Conservation (phyloP, 1,140 invertebrate species). For the Episyrphus balteatus region DNA sequence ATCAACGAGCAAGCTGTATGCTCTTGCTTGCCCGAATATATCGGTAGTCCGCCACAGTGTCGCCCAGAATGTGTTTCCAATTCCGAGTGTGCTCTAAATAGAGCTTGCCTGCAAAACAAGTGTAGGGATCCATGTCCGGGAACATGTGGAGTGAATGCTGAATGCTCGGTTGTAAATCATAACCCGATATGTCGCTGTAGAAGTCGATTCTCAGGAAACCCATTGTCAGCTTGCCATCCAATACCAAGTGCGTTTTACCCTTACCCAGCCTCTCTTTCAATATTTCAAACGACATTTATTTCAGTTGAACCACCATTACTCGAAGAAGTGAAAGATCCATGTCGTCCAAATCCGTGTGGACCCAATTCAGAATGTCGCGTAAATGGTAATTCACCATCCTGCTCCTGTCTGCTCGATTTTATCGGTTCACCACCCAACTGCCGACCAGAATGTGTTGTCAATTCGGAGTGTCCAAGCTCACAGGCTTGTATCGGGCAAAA, state of each 20-base stretch:
- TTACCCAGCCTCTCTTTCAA: constrained; percentile 44
- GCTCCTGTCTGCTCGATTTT: constrained; percentile 54
- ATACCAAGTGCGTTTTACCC: constrained; percentile 39
- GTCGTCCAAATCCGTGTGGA: constrained; percentile 62
- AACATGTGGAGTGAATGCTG: constrained; percentile 53
- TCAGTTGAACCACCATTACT: constrained; percentile 23
- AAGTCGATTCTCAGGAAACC: constrained; percentile 61
- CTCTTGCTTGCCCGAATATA: constrained; percentile 38
- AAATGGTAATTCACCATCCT: constrained; percentile 50
- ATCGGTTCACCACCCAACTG: constrained; percentile 47
- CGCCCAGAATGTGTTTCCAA: constrained; percentile 48
- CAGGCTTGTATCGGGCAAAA: constrained; percentile 45
- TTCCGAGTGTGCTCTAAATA: constrained; percentile 42
- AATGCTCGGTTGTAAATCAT: constrained; percentile 70
- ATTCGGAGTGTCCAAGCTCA: constrained; percentile 43
- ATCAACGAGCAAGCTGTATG: constrained; percentile 39
- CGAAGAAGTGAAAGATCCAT: constrained; percentile 42
- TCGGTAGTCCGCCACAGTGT: constrained; percentile 45
- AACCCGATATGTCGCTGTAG: constrained; percentile 68
- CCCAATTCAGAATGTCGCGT: constrained; percentile 57
- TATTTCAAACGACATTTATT: constrained; percentile 24
- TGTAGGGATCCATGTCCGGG: constrained; percentile 48
- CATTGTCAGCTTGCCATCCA: constrained; percentile 57
- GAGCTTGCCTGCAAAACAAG: constrained; percentile 45
- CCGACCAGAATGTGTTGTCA: constrained; percentile 48